Evolutionary conservation across 1,140 invertebrate species (phyloP).

Genomic region (Neodiprion virginianus): DNA sequence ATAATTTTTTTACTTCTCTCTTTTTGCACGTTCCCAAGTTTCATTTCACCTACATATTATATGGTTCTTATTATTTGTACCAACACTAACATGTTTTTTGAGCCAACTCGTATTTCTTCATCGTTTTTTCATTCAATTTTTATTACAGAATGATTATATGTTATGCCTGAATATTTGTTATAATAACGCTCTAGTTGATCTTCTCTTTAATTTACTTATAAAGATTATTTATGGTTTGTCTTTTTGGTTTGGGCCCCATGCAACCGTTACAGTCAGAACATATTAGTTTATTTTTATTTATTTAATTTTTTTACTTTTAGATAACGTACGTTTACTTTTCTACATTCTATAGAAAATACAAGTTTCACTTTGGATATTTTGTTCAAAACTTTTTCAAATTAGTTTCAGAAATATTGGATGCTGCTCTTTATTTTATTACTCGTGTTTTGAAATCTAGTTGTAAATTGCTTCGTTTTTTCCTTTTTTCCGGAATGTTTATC

Average conservation of each 20-base stretch:
- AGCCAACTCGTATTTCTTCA: not conserved
- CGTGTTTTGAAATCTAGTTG: too few species aligned
- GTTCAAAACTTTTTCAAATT: not conserved
- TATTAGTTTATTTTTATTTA: not conserved
- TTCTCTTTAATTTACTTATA: not conserved
- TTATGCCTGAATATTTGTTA: not conserved
- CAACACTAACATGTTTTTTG: not conserved
- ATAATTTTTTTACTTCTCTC: not conserved
- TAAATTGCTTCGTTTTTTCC: too few species aligned
- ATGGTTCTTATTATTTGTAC: not conserved
- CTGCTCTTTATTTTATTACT: too few species aligned
- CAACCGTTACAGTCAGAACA: constrained; percentile 1
- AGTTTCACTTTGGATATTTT: not conserved
- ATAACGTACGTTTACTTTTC: not conserved
- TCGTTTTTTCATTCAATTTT: too few species aligned
- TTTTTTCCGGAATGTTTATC: too few species aligned
- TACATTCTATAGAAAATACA: not conserved
- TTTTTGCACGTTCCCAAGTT: not conserved
- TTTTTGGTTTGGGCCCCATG: not conserved
- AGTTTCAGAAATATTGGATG: too few species aligned
- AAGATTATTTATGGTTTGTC: constrained; percentile 1
- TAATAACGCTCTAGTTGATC: not conserved
- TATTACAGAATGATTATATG: not conserved
- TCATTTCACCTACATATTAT: not conserved
- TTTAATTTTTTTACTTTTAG: not conserved